A percentile compares a stretch with the other conserved stretches of the same genome.
Conservation (phyloP, 2,888 invertebrate genomes). For the Eristalis pertinax region DNA sequence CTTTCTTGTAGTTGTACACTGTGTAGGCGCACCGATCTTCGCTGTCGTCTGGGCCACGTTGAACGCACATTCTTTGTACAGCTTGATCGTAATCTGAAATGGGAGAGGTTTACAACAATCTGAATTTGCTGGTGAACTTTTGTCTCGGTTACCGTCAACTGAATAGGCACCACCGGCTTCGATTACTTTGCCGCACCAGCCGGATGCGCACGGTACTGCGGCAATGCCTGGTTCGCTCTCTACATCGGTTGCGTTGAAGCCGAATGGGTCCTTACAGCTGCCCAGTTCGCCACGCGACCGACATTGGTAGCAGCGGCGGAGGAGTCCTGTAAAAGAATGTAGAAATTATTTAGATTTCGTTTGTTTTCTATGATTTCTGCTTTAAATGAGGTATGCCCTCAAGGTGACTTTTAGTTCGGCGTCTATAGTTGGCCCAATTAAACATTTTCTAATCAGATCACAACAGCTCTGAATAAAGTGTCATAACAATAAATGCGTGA, state of each 20-base stretch:
- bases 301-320: constrained; percentile 91
- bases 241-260: constrained; percentile 89
- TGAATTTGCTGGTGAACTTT: background rate
- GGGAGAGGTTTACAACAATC: background rate
- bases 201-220: constrained; percentile 91
- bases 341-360: too few relatives aligned
- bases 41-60: constrained; percentile 92
- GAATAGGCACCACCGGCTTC: constrained; percentile 90
- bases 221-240: constrained; percentile 88
- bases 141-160: constrained; percentile 86
- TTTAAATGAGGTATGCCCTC: too few relatives aligned
- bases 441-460: too few relatives aligned
- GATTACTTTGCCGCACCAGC: constrained; percentile 95
- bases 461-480: too few relatives aligned
- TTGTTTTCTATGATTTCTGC: too few relatives aligned
- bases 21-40: constrained; percentile 95
- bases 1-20: constrained; percentile 90
- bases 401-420: too few relatives aligned
- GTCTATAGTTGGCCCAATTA: too few relatives aligned
- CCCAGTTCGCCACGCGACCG: constrained; percentile 93
- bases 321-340: constrained; percentile 84
- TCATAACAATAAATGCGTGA: too few relatives aligned
- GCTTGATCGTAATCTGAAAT: constrained; percentile 91
- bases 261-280: constrained; percentile 93
- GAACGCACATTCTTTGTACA: constrained; percentile 93